Evolutionary conservation across 1,140 invertebrate genomes (phyloP).

Genomic region (Drosophila auraria): DNA sequence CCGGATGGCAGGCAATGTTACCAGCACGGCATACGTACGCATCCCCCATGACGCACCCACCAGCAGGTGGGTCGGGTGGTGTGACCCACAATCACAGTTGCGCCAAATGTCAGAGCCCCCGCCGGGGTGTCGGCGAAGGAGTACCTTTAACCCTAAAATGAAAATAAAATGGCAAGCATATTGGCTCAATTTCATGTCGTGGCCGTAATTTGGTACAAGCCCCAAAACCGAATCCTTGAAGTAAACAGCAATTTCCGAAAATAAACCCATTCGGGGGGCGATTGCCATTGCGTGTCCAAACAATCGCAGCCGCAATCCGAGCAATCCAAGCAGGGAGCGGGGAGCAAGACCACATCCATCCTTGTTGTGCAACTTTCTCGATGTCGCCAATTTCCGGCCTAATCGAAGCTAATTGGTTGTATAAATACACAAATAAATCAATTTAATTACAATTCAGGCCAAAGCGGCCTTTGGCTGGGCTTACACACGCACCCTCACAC

Average conservation of each 20-base stretch:
- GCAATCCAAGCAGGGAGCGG: constrained; percentile 4
- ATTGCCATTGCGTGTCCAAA: constrained; percentile 68
- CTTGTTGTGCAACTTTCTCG: constrained; percentile 30
- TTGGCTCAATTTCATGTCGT: constrained; percentile 56
- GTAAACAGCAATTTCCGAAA: constrained; percentile 77
- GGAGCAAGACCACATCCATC: constrained; percentile 15
- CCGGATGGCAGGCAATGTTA: constrained; percentile 70
- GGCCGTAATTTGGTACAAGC: constrained; percentile 46
- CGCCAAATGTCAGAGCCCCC: constrained; percentile 22
- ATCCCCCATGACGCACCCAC: constrained; percentile 40
- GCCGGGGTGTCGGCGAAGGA: background rate
- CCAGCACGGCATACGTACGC: constrained; percentile 52
- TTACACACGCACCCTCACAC: constrained; percentile 35
- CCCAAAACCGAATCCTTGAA: constrained; percentile 63
- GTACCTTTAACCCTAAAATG: constrained; percentile 8
- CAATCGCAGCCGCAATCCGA: constrained; percentile 52
- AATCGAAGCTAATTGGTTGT: constrained; percentile 56
- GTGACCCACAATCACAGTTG: constrained; percentile 56
- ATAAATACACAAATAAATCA: constrained; percentile 56
- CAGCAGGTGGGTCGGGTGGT: constrained; percentile 7
- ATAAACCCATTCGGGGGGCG: constrained; percentile 64
- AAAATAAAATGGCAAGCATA: constrained; percentile 10
- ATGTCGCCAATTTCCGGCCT: constrained; percentile 38
- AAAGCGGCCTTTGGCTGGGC: constrained; percentile 12
- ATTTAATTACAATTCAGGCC: constrained; percentile 60